Evolutionary conservation across 2,797 vertebrate species (phyloP), one percentile per base, ranked within the genome.

Genomic region (Simalia tracyae): DNA sequence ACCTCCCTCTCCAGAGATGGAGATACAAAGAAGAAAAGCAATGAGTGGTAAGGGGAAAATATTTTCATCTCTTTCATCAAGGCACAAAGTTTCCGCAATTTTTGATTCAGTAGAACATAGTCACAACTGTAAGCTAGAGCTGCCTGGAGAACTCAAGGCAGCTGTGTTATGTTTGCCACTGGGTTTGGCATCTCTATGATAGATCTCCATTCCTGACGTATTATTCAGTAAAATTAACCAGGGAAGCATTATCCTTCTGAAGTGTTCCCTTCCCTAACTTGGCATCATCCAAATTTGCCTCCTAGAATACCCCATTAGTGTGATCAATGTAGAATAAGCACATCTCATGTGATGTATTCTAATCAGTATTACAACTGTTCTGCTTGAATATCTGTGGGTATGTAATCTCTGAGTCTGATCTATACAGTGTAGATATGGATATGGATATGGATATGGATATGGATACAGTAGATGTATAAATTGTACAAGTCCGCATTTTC

Each of bases 1-100:
- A 3, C 98, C 98, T 0, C 98, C 98, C 6, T 99, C 99, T 0
- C 98, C 98, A 0, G 98, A 98, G 86, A 96, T 98, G 0, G 98
- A 98, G 94, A 97, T 96, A 56, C 98, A 97, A 84, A 96, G 98
- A 46, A 98, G 98, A 96, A 99, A 98, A 92, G 95, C 98, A 90
- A 93, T 97, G 94, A 98, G 97, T n/a, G 98, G 98, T 99, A 98
- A 98, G 98, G 89, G 91, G 10, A 19, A 86, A 63, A 94, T 42
- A 94, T 81, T 12, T 95, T 50, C 89, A 7, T 7, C 89, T 86
- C 87, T 31, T 61, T 94, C 11, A 14, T 90, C 60, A 54, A 89
- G 90, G 0, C 0, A 72, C 87, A 31, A 81, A 46, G 61, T 26
- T 87, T 14, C 94, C 90, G 0, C 63, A 31, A 6, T 15, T 95